phyloP scores from a whole-genome alignment of 2,888 invertebrate species.

The Lepetodrilus schrolli region DNA sequence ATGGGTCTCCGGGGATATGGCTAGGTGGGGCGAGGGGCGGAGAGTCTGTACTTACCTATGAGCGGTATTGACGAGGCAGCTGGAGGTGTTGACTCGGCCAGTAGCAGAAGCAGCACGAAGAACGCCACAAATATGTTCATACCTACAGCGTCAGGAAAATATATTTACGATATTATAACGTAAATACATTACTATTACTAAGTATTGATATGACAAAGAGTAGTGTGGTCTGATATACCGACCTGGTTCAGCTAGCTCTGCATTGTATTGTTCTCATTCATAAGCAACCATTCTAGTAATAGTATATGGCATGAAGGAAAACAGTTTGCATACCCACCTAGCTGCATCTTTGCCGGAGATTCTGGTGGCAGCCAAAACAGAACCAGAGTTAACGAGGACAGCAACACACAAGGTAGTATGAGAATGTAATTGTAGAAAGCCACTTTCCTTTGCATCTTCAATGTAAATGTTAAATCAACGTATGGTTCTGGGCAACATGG shows the following conservation, averaged over 20 bases:
- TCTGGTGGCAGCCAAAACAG: constrained; percentile 76
- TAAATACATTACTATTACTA: no score
- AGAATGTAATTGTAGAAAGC: constrained; percentile 75
- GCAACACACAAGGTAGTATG: constrained; percentile 75
- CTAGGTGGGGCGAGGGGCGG: neutral
- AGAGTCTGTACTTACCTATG: constrained; percentile 59
- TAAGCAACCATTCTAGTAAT: no score
- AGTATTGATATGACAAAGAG: no score
- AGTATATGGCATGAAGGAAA: no score
- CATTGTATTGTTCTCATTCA: no score
- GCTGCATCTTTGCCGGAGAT: constrained; percentile 75
- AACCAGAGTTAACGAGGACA: constrained; percentile 75
- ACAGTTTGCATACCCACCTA: constrained; percentile 74
- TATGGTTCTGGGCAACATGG: constrained; percentile 73
- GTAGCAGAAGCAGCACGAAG: constrained; percentile 72
- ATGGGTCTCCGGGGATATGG: no score
- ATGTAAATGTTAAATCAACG: constrained; percentile 73
- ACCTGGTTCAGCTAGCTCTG: no score
- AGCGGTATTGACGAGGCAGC: constrained; percentile 72
- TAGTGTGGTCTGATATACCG: no score
- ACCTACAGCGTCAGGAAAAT: no score
- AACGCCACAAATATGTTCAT: constrained; percentile 76
- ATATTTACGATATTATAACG: no score
- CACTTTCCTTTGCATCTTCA: constrained; percentile 65
- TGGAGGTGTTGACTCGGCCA: constrained; percentile 74